A percentile compares a stretch with the other conserved stretches of the same genome.
Conservation (phyloP, 2,888 invertebrate species). For the Cryptophagus acutangulus region DNA sequence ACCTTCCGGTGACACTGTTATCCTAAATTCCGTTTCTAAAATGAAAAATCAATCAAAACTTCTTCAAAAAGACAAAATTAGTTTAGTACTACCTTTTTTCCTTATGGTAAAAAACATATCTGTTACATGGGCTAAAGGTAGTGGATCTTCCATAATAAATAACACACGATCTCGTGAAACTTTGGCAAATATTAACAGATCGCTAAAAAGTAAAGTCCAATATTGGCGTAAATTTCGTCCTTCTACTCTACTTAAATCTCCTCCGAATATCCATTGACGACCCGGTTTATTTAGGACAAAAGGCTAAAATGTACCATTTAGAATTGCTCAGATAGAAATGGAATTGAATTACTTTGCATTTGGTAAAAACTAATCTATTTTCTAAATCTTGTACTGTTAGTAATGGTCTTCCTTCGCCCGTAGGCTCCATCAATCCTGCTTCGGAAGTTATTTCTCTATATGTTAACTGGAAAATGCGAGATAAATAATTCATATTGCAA, state of each 20-base stretch:
- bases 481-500: conserved; percentile 1
- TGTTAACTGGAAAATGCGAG: conserved; percentile 50
- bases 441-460: conserved; percentile 81
- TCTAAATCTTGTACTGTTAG: conserved; percentile 80
- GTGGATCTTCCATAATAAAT: conserved; percentile 82
- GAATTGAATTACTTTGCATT: conserved; percentile 65
- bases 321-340: background rate
- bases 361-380: conserved; percentile 82
- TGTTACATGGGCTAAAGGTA: conserved; percentile 70
- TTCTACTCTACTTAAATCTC: conserved; percentile 77
- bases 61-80: too few species aligned
- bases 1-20: conserved; percentile 65
- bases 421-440: conserved; percentile 79
- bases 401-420: conserved; percentile 76
- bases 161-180: conserved; percentile 81
- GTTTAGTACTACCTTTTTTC: conserved; percentile 61
- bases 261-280: conserved; percentile 86
- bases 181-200: conserved; percentile 79
- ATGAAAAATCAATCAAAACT: conserved; percentile 18
- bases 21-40: conserved; percentile 78
- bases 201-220: conserved; percentile 81
- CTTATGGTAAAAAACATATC: conserved; percentile 82
- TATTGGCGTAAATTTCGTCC: conserved; percentile 76
- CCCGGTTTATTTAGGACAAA: conserved; percentile 79
- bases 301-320: too few species aligned